Base-by-base conservation (phyloP, 2,888 invertebrate genomes). In the Drosophila eohydei region DNA sequence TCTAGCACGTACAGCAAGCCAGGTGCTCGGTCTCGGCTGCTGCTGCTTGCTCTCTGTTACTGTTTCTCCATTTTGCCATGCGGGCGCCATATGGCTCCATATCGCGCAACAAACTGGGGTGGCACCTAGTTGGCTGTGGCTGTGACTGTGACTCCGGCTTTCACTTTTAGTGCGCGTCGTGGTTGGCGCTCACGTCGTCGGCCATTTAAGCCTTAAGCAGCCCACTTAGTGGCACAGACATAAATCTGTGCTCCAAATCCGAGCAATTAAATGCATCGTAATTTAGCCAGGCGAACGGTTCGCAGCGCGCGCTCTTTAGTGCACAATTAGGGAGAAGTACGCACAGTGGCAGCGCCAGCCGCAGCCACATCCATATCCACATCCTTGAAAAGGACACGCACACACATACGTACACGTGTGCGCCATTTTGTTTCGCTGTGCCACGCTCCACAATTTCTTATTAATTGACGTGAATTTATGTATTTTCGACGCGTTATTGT, bases 181-280 rank as follows among this genome's bases (percentile, higher is more conserved):
- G 57, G 65, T 54, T 64, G 67, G 54, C 69, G 63, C 78, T 74
- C 78, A 83, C 76, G 83, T 89, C 83, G 81, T 76, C 80, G 87
- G 73, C 77, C 90, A 89, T 89, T 89, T 88, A 80, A 89, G 88
- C 85, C 84, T 81, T 90, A 90, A 90, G 91, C 91, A 90, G 85
- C 79, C 90, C 90, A 90, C 91, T 90, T 90, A 91, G 90, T 89
- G 86, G 75, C 78, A 78, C 80, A 79, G 81, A 90, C 90, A 91
- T 91, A 91, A 90, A 90, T 90, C 90, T 91, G 88, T 86, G 89
- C 91, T 67, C 83, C 81, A 91, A 90, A 90, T 91, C 91, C 91
- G 80, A 87, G 89, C 90, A 90, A 91, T 90, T 90, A 91, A 90
- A 89, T 87, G 83, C 78, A 89, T 88, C 91, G 91, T 91, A 90